These are phyloP conservation scores for Sesamia inferens DNA, from an alignment of 2,888 invertebrate species.

Conservation along the genomic window DNA sequence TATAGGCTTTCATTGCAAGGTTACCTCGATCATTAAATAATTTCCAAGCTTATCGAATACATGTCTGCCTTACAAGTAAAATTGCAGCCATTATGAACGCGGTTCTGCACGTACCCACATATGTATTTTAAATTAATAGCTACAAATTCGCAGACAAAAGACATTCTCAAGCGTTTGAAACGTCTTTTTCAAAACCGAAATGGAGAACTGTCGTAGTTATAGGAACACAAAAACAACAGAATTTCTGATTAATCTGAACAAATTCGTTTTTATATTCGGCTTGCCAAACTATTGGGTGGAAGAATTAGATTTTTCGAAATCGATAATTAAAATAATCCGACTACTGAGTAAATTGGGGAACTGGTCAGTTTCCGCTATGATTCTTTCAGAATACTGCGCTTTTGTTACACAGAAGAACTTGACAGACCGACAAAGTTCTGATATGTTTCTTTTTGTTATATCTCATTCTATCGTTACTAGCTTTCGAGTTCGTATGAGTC, in stretches of 20 bases:
- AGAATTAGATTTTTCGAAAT: slow-evolving; percentile 46
- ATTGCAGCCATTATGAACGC: slow-evolving; percentile 2
- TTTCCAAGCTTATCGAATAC: slow-evolving; percentile 13
- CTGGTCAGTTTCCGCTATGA: slow-evolving; percentile 7
- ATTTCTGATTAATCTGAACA: slow-evolving; percentile 42
- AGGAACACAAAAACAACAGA: slow-evolving; percentile 47
- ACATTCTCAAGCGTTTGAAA: not conserved
- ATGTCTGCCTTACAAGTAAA: slow-evolving; percentile 21
- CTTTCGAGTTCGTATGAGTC: slow-evolving; percentile 32
- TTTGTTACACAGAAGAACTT: slow-evolving; percentile 64
- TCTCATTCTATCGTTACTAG: slow-evolving; percentile 29
- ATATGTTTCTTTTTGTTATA: slow-evolving; percentile 37
- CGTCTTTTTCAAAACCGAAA: slow-evolving; percentile 3
- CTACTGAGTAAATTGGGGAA: slow-evolving; percentile 33
- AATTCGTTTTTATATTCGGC: slow-evolving; percentile 53
- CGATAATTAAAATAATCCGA: slow-evolving; percentile 44
- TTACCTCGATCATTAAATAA: not conserved
- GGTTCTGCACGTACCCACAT: not conserved
- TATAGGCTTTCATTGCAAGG: not conserved
- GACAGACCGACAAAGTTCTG: slow-evolving; percentile 52
- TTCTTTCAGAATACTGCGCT: slow-evolving; percentile 42
- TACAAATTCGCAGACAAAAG: slow-evolving; percentile 13
- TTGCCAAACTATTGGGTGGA: slow-evolving; percentile 64
- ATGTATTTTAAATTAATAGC: not conserved
- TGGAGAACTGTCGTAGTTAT: slow-evolving; percentile 38